A percentile compares a stretch with the other conserved stretches of the same genome.
phyloP scores from a whole-genome alignment of 1,140 invertebrate genomes.

The Parapsyche elsis region DNA sequence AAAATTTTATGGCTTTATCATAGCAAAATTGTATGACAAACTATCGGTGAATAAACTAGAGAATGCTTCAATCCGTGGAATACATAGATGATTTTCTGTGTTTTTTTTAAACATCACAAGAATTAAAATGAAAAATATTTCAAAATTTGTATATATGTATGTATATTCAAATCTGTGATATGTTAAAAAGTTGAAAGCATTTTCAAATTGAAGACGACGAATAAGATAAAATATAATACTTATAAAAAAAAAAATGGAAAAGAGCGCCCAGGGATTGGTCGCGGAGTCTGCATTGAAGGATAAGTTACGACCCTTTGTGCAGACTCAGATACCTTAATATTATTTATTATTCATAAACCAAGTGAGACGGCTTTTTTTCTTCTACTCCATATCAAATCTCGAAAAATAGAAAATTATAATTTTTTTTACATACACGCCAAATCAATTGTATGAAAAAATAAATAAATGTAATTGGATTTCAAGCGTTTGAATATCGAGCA shows the following conservation, averaged over 20 bases:
- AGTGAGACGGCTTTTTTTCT: background rate
- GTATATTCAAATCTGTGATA: background rate
- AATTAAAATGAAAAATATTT: no score
- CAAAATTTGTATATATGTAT: background rate
- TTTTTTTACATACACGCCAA: no score
- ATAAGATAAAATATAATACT: background rate
- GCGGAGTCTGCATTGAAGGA: conserved; percentile 2
- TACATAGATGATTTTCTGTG: no score
- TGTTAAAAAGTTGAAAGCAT: background rate
- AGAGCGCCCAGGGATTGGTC: background rate
- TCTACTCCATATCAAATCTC: background rate
- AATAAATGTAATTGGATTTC: no score
- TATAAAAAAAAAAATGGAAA: background rate
- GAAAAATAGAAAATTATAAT: no score
- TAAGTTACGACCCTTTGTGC: conserved; percentile 32
- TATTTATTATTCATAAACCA: conserved; percentile 34
- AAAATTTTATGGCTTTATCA: conserved; percentile 48
- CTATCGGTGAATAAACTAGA: no score
- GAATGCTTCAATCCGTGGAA: no score
- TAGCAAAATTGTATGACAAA: conserved; percentile 37
- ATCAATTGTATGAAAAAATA: no score
- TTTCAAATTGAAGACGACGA: background rate
- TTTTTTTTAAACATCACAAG: no score
- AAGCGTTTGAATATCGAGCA: background rate
- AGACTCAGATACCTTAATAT: conserved; percentile 22